A percentile compares a stretch with the other conserved stretches of the same genome.
Evolutionary conservation across 2,797 vertebrate genomes (phyloP).

Genomic region (Acipenser ruthenus): DNA sequence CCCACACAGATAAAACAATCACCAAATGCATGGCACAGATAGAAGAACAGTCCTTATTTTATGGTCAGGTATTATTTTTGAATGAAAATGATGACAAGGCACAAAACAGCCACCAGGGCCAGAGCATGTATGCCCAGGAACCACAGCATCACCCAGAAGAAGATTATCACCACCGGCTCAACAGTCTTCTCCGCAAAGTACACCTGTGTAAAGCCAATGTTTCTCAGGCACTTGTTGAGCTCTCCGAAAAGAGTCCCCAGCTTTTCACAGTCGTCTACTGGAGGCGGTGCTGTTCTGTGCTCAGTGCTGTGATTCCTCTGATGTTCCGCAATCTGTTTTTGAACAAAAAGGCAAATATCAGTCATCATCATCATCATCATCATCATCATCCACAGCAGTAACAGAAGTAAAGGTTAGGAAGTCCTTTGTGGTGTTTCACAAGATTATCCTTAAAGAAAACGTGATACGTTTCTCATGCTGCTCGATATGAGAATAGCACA

Average conservation of each 20-base stretch:
- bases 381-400: too few relatives aligned
- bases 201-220: slow-evolving; percentile 84
- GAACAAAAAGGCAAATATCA: too few relatives aligned
- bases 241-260: slow-evolving; percentile 93
- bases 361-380: too few relatives aligned
- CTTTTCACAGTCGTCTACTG: slow-evolving; percentile 79
- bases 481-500: too few relatives aligned
- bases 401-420: too few relatives aligned
- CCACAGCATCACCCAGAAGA: slow-evolving; percentile 93
- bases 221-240: slow-evolving; percentile 84
- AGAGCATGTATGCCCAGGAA: slow-evolving; percentile 91
- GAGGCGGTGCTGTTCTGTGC: slow-evolving; percentile 37
- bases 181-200: slow-evolving; percentile 90
- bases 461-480: too few relatives aligned
- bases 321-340: too few relatives aligned
- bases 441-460: too few relatives aligned
- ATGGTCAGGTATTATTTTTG: slow-evolving; percentile 59
- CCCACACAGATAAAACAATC: too few relatives aligned
- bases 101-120: slow-evolving; percentile 85
- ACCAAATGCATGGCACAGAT: too few relatives aligned
- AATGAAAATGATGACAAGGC: slow-evolving; percentile 93
- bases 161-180: slow-evolving; percentile 82
- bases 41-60: too few relatives aligned
- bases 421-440: too few relatives aligned
- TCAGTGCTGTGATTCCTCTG: slow-evolving; percentile 9